Base-by-base conservation (phyloP, 2,113 vertebrate genomes). In the Ivindomyrus marchei region DNA sequence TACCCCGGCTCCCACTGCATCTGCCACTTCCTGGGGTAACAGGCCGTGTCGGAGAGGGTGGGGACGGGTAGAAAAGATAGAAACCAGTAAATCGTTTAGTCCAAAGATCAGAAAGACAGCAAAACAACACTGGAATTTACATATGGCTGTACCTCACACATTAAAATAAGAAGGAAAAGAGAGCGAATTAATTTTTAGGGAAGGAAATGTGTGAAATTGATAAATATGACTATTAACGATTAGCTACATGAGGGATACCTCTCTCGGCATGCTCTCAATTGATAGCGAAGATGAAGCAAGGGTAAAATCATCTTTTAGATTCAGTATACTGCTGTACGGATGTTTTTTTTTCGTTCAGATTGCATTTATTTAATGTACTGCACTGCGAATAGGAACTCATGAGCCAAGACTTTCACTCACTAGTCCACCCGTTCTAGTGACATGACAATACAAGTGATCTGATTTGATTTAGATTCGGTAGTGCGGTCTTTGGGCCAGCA, bases 1-100 rank as follows among this genome's bases (percentile, higher is more conserved):
- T 1, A 97, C 95, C 3, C 97, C 97, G 17, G 93, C 94, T 58
- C 96, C 95, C 47, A 98, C 90, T 5, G 96, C 95, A 1, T 95
- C 94, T 88, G 94, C 94, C 91, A 98, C 95, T 8, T 96, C 93
- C 98, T 98, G 93, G 62, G 90, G 91, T 47, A 11, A 47, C 3
- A 47, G 45, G 21, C 21, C 39, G 39, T 3, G 6, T 50, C 19
- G 6, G 45, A 11, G 89, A 92, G 62, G 88, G 62, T 52, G 46
- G 50, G 15, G 4, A 17, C 19, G 46, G 21, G 49, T 83, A 70
- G 17, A 70, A 15, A 88, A 8, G 19, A 15, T 1, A 7, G 52
- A 31, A 66, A 13, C 39, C 31, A 19, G 42, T 46, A 66, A n/a
- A 66, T 13, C 0, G 39, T 66, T n/a, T 88, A 39, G n/a, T 66